Evolutionary conservation across 2,888 invertebrate species (phyloP).

Genomic region (Stomorhina lunata): DNA sequence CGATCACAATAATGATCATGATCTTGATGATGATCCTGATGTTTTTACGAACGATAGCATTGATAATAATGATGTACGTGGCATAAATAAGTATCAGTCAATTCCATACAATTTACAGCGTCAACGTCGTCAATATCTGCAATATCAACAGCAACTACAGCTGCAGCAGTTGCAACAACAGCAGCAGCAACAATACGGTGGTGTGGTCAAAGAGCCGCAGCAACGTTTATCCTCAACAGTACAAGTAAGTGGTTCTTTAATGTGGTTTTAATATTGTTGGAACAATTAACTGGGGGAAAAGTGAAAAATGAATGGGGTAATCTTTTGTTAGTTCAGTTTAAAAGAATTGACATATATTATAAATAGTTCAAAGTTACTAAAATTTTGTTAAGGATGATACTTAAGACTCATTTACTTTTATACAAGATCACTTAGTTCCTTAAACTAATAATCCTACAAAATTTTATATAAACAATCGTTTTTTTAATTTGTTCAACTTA

Average conservation of each 20-base stretch:
- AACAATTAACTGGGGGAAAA: no score
- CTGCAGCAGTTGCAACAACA: conserved; percentile 68
- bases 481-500: no score
- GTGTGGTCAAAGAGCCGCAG: conserved; percentile 81
- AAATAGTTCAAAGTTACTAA: no score
- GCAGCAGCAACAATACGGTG: conserved; percentile 74
- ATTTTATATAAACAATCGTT: no score
- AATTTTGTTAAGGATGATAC: no score
- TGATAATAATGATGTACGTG: conserved; percentile 59
- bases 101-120: conserved; percentile 58
- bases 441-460: no score
- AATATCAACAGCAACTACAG: conserved; percentile 61
- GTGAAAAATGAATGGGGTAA: no score
- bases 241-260: conserved; percentile 82
- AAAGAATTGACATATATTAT: no score
- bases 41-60: no score
- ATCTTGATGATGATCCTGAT: conserved; percentile 53
- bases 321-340: not conserved
- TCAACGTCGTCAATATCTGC: conserved; percentile 65
- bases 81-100: conserved; percentile 58
- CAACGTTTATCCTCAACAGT: conserved; percentile 91
- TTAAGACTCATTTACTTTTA: no score
- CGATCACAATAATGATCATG: conserved; percentile 25
- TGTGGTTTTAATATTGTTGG: no score
- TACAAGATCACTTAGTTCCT: no score